Evolutionary conservation across 2,888 invertebrate species (phyloP).

Genomic region (Cephus runcator): DNA sequence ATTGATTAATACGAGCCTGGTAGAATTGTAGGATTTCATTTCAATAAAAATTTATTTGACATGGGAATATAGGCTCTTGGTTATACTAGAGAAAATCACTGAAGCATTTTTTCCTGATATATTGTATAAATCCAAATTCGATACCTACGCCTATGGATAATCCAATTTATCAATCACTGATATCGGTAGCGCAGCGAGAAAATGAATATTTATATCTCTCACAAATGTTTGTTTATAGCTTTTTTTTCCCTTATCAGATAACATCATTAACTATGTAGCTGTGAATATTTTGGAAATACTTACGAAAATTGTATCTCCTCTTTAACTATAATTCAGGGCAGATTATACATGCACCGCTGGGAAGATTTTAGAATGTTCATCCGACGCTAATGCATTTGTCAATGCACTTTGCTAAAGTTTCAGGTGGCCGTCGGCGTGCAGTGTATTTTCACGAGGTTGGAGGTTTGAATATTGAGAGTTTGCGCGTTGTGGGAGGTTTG

Average conservation of each 20-base stretch:
- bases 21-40: not conserved
- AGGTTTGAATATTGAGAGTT: slow-evolving; percentile 40
- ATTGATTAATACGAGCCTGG: slow-evolving; percentile 31
- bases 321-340: not conserved
- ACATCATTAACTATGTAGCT: not conserved
- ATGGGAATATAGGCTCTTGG: not conserved
- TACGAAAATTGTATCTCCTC: no score
- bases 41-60: not conserved
- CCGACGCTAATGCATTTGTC: not conserved
- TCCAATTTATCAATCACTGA: not conserved
- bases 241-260: not conserved
- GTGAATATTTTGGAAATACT: no score
- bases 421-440: not conserved
- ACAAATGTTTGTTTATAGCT: not conserved
- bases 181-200: not conserved
- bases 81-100: not conserved
- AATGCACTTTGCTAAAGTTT: not conserved
- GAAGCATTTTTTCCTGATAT: not conserved
- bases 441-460: not conserved
- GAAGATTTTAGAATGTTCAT: not conserved
- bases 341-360: not conserved
- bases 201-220: not conserved
- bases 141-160: not conserved
- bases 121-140: not conserved
- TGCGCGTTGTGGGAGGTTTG: slow-evolving; percentile 37